phyloP scores from a whole-genome alignment of 2,797 vertebrate species.

The Dendrocincla fuliginosa region DNA sequence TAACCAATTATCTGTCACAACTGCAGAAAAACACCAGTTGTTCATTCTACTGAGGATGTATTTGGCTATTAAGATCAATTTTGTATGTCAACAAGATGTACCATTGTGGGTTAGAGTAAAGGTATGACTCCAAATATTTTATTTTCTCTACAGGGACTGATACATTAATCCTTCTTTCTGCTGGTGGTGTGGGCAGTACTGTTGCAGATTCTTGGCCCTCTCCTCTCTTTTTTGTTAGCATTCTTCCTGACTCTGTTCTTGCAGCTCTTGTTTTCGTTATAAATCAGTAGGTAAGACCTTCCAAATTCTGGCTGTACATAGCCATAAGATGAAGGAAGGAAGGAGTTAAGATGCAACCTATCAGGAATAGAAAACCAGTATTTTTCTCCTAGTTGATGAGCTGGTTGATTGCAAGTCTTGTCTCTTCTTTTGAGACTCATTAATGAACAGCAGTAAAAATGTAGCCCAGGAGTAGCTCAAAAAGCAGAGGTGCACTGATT shows the following conservation, averaged over 20 bases:
- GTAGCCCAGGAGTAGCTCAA: neutral
- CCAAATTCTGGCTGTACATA: neutral
- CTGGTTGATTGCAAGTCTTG: neutral
- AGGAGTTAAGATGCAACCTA: neutral
- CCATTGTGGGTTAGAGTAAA: neutral
- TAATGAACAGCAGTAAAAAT: conserved; percentile 6
- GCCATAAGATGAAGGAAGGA: neutral
- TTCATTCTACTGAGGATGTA: neutral
- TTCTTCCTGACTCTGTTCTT: neutral
- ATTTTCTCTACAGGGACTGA: neutral
- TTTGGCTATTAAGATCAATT: conserved; percentile 1
- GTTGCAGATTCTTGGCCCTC: neutral
- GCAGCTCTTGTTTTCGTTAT: neutral
- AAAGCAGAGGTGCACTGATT: neutral
- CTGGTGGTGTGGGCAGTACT: neutral
- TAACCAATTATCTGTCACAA: neutral
- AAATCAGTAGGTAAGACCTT: neutral
- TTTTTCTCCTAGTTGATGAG: neutral
- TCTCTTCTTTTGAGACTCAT: neutral
- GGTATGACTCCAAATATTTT: neutral
- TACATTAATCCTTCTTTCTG: neutral
- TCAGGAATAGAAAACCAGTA: neutral
- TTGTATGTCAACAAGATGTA: neutral
- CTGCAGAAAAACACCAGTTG: neutral
- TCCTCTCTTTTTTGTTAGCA: neutral